A percentile compares a stretch with the other conserved stretches of the same genome.
These are phyloP conservation scores for Palloptera scutellata DNA, from an alignment of 2,888 invertebrate species.

Conservation along the genomic window DNA sequence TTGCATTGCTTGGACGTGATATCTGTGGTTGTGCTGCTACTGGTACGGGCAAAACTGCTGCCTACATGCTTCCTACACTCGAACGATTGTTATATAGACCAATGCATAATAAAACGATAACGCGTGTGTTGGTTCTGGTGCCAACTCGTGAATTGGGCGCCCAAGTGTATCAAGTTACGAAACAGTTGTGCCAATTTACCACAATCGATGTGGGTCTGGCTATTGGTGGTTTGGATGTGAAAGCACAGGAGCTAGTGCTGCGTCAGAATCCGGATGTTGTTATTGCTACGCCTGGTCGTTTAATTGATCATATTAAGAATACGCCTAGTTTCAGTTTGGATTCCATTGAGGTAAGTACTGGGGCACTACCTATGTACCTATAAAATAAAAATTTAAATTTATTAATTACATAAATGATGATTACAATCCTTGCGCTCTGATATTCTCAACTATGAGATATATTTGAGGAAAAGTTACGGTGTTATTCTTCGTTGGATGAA, in stretches of 20 bases:
- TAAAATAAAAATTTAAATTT: neutral
- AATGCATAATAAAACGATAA: slow-evolving; percentile 72
- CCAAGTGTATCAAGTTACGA: slow-evolving; percentile 95
- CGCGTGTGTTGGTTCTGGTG: slow-evolving; percentile 90
- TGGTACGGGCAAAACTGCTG: slow-evolving; percentile 97
- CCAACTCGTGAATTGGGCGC: slow-evolving; percentile 98
- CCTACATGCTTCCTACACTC: slow-evolving; percentile 96
- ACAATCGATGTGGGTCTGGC: slow-evolving; percentile 82
- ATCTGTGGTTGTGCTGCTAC: slow-evolving; percentile 99
- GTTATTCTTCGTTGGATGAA: slow-evolving; percentile 40
- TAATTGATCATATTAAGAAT: slow-evolving; percentile 96
- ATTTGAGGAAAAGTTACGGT: slow-evolving; percentile 20
- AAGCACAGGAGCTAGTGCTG: slow-evolving; percentile 80
- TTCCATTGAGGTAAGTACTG: slow-evolving; percentile 79
- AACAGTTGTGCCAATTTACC: slow-evolving; percentile 89
- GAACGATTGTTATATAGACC: slow-evolving; percentile 92
- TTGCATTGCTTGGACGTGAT: slow-evolving; percentile 91
- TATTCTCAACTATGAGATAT: slow-evolving; percentile 14
- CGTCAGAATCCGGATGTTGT: slow-evolving; percentile 94
- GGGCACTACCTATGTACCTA: neutral
- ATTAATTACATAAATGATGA: slow-evolving; percentile 53
- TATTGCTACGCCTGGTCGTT: slow-evolving; percentile 96
- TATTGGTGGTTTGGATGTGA: slow-evolving; percentile 88
- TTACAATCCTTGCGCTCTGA: slow-evolving; percentile 65
- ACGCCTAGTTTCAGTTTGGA: slow-evolving; percentile 91